A percentile compares a stretch with the other conserved stretches of the same genome.
phyloP scores from a whole-genome alignment of 2,797 vertebrate genomes.

The Adrianichthys oophorus region DNA sequence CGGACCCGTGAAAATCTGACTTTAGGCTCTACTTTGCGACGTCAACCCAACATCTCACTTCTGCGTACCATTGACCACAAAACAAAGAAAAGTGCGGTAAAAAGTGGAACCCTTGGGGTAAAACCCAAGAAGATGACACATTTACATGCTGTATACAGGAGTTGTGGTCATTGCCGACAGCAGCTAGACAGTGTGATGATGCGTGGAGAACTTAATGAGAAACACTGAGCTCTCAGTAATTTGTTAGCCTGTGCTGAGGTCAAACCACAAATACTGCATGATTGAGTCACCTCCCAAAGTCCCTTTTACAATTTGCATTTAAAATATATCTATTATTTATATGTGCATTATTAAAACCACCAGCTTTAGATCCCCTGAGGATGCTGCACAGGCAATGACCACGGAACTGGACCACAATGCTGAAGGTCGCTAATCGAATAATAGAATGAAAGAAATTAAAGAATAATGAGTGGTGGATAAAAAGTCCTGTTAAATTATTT shows the following conservation, averaged over 20 bases:
- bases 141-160: constrained; percentile 8
- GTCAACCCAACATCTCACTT: too few relatives aligned
- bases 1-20: too few relatives aligned
- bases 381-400: constrained; percentile 22
- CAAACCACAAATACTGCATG: constrained; percentile 66
- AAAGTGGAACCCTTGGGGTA: neutral
- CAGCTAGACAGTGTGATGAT: constrained; percentile 54
- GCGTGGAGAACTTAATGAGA: constrained; percentile 67
- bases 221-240: constrained; percentile 58
- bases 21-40: too few relatives aligned
- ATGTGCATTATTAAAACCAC: constrained; percentile 69
- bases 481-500: constrained; percentile 28
- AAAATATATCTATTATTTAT: constrained; percentile 79
- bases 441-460: constrained; percentile 40
- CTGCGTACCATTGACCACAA: neutral
- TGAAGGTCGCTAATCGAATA: constrained; percentile 27
- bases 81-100: neutral
- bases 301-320: constrained; percentile 73
- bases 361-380: constrained; percentile 55
- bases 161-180: constrained; percentile 34
- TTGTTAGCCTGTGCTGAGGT: constrained; percentile 66
- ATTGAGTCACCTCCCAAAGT: constrained; percentile 67
- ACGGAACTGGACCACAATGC: constrained; percentile 47
- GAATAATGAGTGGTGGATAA: constrained; percentile 50
- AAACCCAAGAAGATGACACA: constrained; percentile 27